phyloP scores from a whole-genome alignment of 92 coral and sea anemone genomes.

The Micromussa lordhowensis region DNA sequence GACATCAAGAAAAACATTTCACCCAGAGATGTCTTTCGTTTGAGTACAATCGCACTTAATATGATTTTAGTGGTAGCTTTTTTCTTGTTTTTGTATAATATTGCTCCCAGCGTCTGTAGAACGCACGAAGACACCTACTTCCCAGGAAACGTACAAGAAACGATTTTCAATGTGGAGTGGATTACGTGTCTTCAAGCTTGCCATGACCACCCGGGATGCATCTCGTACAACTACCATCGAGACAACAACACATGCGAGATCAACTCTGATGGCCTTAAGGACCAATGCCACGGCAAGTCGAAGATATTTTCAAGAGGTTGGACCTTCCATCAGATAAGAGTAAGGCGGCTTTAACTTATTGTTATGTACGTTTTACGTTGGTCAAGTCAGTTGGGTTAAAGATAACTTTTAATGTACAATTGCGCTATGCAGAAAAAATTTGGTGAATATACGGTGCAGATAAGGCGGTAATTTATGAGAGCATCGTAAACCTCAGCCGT shows the following conservation, averaged over 20 bases:
- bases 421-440: background rate
- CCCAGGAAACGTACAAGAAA: background rate
- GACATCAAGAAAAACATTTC: background rate
- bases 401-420: too few relatives aligned
- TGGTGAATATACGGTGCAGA: background rate
- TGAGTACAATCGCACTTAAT: background rate
- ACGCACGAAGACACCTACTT: constrained; percentile 16
- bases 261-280: constrained; percentile 14
- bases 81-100: background rate
- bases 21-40: background rate
- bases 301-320: constrained; percentile 16
- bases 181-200: constrained; percentile 35
- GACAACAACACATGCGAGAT: constrained; percentile 28
- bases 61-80: constrained; percentile 10
- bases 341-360: background rate
- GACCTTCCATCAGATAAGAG: constrained; percentile 43
- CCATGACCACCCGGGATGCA: constrained; percentile 23
- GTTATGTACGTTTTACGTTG: background rate
- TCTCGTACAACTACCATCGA: constrained; percentile 43
- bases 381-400: background rate
- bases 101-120: background rate
- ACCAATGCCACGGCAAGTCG: background rate
- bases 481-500: background rate
- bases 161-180: constrained; percentile 26
- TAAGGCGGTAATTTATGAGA: background rate